Evolutionary conservation across 2,113 vertebrate species (phyloP).

Genomic region (Dicerorhinus sumatrensis): DNA sequence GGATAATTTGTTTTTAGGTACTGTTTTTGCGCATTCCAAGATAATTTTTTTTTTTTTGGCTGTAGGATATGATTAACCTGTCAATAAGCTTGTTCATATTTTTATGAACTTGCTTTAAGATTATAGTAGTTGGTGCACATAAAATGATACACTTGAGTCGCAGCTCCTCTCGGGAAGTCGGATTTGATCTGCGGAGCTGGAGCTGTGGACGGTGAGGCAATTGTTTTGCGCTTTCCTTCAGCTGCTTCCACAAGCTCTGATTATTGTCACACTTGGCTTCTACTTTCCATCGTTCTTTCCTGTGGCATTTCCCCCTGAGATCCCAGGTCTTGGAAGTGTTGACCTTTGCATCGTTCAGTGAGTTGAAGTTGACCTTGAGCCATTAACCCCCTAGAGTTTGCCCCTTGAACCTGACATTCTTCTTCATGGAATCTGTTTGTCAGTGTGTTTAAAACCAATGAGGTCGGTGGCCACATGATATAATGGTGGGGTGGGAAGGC

Average conservation of each 20-base stretch:
- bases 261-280: background rate
- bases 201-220: background rate
- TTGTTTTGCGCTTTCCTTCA: background rate
- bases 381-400: background rate
- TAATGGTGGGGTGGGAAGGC: background rate
- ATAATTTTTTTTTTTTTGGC: background rate
- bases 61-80: background rate
- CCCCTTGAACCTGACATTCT: background rate
- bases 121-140: background rate
- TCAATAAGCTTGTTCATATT: conserved; percentile 5
- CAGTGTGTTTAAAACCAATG: background rate
- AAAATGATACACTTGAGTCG: conserved; percentile 1
- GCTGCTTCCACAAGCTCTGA: background rate
- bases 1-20: background rate
- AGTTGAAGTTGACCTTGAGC: background rate
- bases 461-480: background rate
- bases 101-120: conserved; percentile 13
- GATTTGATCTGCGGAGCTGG: background rate
- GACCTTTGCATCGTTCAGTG: background rate
- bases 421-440: background rate
- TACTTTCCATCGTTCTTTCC: background rate
- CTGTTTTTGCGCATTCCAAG: background rate
- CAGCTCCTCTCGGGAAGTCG: background rate
- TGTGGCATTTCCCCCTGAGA: background rate
- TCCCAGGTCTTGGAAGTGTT: background rate